These are phyloP conservation scores for Lepilemur septentrionalis DNA, from an alignment of 2,797 vertebrate genomes.

Conservation along the genomic window DNA sequence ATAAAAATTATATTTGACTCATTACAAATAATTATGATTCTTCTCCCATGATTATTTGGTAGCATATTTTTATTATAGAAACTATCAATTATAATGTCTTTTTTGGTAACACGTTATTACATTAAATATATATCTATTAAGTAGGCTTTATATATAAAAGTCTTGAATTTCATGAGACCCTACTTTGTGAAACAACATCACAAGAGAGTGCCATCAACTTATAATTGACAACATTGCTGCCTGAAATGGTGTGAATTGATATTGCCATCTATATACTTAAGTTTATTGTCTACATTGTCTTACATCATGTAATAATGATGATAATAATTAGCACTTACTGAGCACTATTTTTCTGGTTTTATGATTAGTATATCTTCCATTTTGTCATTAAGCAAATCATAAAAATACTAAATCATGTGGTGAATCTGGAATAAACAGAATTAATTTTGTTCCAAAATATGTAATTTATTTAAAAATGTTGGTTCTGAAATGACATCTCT, in stretches of 20 bases:
- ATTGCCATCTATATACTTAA: not conserved
- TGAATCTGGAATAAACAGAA: not conserved
- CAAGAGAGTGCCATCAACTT: not conserved
- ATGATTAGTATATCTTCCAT: not conserved
- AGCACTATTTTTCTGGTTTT: not conserved
- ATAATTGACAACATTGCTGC: not conserved
- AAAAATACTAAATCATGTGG: not conserved
- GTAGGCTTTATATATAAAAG: not conserved
- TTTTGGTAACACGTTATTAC: not conserved
- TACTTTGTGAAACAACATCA: not conserved
- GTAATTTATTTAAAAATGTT: not conserved
- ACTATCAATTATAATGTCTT: not conserved
- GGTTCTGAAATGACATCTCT: not conserved
- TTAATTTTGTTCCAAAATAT: not conserved
- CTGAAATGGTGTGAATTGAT: not conserved
- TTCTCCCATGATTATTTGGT: not conserved
- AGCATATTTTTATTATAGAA: not conserved
- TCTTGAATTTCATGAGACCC: not conserved
- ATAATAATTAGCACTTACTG: not conserved
- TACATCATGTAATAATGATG: not conserved
- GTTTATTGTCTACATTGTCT: not conserved
- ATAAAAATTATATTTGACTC: slow-evolving; percentile 37
- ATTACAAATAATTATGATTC: slow-evolving; percentile 31
- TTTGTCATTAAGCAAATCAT: not conserved
- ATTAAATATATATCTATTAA: not conserved